These are phyloP conservation scores for Thera britannica DNA, from an alignment of 2,888 invertebrate genomes.

Conservation along the genomic window DNA sequence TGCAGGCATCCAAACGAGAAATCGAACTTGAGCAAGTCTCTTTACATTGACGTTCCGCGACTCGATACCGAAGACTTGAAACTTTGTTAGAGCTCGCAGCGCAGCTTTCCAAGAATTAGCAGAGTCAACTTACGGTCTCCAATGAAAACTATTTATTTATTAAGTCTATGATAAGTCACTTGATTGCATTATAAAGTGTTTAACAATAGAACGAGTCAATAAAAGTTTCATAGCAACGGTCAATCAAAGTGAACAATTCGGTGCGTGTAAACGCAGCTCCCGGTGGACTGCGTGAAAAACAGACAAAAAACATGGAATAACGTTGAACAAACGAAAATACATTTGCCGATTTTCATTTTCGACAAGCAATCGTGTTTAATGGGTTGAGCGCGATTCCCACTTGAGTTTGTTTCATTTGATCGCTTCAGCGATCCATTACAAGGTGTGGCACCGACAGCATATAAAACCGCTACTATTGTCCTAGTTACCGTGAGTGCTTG, in stretches of 20 bases:
- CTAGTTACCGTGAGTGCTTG: constrained; percentile 9
- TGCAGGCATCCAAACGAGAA: constrained; percentile 69
- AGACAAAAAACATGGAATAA: constrained; percentile 70
- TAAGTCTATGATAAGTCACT: constrained; percentile 28
- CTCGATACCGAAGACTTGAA: constrained; percentile 30
- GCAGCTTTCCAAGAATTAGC: constrained; percentile 43
- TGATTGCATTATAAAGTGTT: constrained; percentile 7
- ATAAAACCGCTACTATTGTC: constrained; percentile 40
- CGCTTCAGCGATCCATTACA: constrained; percentile 63
- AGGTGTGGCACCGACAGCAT: constrained; percentile 52
- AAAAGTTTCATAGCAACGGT: constrained; percentile 42
- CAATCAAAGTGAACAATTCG: constrained; percentile 76
- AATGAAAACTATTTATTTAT: constrained; percentile 40
- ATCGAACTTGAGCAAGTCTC: constrained; percentile 70
- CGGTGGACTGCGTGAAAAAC: constrained; percentile 75
- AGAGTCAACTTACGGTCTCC: constrained; percentile 33
- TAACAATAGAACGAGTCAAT: constrained; percentile 28
- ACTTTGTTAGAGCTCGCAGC: constrained; percentile 33
- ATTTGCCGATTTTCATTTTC: constrained; percentile 79
- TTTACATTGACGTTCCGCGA: constrained; percentile 37
- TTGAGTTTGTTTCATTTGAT: constrained; percentile 79
- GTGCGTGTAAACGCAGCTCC: constrained; percentile 73
- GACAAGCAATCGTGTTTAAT: constrained; percentile 81
- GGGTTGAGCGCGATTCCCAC: constrained; percentile 78
- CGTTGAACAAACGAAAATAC: constrained; percentile 76